Base-by-base conservation (phyloP, 2,113 vertebrate genomes). In the Illadopsis cleaveri region DNA sequence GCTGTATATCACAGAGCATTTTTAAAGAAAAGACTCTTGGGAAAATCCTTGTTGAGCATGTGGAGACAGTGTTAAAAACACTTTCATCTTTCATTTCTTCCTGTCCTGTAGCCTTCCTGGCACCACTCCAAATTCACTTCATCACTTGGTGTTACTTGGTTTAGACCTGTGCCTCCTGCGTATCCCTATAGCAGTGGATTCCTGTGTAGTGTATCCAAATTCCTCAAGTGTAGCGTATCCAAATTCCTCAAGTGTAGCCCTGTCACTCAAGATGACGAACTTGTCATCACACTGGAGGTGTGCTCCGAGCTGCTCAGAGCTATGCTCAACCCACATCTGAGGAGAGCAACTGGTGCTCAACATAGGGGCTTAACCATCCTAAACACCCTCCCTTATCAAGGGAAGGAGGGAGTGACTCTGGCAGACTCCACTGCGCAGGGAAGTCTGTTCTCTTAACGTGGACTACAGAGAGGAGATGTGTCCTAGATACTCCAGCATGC, bases 41-140 rank as follows among this genome's bases (percentile, higher is more conserved):
- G 79, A 92, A 95, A 94, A 90, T 90, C 51, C 35, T 78, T 89
- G 58, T 70, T 85, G 79, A 88, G 58, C 78, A 75, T 89, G 68
- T 82, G 88, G 75, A 93, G 53, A 62, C 57, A 66, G 66, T 40
- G 31, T 82, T 93, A 88, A 91, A 86, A 91, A 77, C 58, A 70
- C 78, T 91, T 95, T 85, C 44, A 92, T 96, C 58, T 93, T 86
- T 76, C 86, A 54, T 94, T 93, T 94, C 82, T 95, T 94, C 91
- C 89, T 80, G 38, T 91, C 84, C 76, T 73, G 33, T 82, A 85
- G 62, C 65, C 51, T 73, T 88, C 19, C 44, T 82, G 75, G 85
- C 10, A 0, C 28, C 1, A 0, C 27, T 93, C 85, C 93, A 92
- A 66, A 68, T 88, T 86, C 64, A 83, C 85, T 90, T 96, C 68